These are phyloP conservation scores for Lycaena phlaeas DNA, from an alignment of 2,888 invertebrate species.

Conservation along the genomic window DNA sequence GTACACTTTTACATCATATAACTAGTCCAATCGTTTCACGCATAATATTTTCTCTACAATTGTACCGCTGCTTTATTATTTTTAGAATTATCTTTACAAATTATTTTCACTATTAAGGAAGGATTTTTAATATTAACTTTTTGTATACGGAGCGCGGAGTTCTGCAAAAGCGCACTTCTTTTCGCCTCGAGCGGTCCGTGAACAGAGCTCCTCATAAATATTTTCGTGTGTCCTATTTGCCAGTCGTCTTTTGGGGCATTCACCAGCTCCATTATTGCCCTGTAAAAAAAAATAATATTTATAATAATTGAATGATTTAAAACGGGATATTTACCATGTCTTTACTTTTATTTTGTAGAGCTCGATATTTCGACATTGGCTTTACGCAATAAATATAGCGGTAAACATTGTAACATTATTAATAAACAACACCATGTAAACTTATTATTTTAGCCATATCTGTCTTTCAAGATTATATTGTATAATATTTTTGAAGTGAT, in stretches of 20 bases:
- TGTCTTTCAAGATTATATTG: too few species aligned
- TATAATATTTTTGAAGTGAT: too few species aligned
- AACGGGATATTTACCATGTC: too few species aligned
- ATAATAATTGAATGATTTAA: not conserved
- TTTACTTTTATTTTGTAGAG: too few species aligned
- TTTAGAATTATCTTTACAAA: too few species aligned
- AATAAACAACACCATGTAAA: too few species aligned
- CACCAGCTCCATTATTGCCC: constrained; percentile 72
- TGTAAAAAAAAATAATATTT: constrained; percentile 21
- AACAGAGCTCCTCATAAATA: constrained; percentile 86
- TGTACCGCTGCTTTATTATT: too few species aligned
- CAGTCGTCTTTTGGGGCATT: constrained; percentile 83
- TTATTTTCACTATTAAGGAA: too few species aligned
- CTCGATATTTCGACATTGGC: too few species aligned
- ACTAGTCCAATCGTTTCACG: not conserved
- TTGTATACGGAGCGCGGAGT: constrained; percentile 83
- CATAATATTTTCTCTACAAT: not conserved
- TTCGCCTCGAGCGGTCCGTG: constrained; percentile 89
- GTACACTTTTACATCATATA: not conserved
- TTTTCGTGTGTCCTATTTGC: constrained; percentile 91
- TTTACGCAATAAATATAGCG: too few species aligned
- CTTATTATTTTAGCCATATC: too few species aligned
- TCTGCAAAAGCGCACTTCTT: constrained; percentile 78
- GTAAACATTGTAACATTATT: too few species aligned
- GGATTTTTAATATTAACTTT: constrained; percentile 61